Conservation (phyloP, 1,140 invertebrate genomes). For the Sitobion miscanthi region DNA sequence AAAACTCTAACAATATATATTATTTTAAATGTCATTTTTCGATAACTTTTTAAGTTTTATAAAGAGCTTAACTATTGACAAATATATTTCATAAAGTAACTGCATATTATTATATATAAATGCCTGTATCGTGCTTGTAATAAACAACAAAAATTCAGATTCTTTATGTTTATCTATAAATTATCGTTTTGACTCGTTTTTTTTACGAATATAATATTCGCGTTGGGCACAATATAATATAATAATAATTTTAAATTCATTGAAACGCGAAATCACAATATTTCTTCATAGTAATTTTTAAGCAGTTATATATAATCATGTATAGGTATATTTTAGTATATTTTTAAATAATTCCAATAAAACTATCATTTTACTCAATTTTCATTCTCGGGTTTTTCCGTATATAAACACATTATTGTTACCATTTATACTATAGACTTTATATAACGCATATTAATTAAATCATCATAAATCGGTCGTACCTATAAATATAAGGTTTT, state of each 20-base stretch:
- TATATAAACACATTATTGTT: neutral
- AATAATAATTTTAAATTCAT: neutral
- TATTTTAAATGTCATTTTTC: slow-evolving; percentile 8
- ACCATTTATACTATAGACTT: neutral
- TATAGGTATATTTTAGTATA: neutral
- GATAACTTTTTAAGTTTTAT: neutral
- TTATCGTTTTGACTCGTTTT: neutral
- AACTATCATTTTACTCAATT: neutral
- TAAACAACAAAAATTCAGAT: neutral
- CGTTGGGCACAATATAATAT: neutral
- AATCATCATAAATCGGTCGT: neutral
- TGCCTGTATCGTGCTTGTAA: neutral
- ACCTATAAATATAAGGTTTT: neutral
- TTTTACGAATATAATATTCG: neutral
- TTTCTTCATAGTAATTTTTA: neutral
- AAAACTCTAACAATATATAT: slow-evolving; percentile 37
- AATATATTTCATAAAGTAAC: neutral
- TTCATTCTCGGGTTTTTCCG: neutral
- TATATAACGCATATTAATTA: neutral
- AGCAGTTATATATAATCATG: neutral
- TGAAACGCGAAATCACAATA: neutral
- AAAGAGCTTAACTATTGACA: neutral
- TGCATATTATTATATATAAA: neutral
- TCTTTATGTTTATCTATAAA: neutral
- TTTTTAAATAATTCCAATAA: neutral